Percentiles rank a stretch among this genome's conserved stretches.
phyloP scores from a whole-genome alignment of 2,113 vertebrate species.

The Haplochromis burtoni region DNA sequence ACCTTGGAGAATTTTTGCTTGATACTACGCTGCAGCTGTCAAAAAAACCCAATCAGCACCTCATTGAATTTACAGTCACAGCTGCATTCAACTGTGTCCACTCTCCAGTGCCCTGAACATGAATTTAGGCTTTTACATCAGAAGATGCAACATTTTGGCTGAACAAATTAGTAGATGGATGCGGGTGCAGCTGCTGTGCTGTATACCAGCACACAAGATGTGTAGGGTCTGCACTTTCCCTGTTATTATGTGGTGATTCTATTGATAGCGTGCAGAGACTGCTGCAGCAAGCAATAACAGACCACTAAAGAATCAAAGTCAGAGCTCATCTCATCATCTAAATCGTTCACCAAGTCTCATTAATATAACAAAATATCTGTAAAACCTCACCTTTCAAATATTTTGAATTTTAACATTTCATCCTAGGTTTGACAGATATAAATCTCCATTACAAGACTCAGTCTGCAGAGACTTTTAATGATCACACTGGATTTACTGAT shows the following conservation, averaged over 20 bases:
- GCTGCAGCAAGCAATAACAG: neutral
- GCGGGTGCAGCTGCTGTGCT: neutral
- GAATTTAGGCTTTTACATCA: neutral
- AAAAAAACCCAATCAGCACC: neutral
- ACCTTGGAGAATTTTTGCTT: neutral
- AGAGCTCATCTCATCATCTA: neutral
- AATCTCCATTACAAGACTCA: neutral
- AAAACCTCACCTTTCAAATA: neutral
- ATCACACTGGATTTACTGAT: neutral
- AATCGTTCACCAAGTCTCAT: slow-evolving; percentile 21
- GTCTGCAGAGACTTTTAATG: neutral
- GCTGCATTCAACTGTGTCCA: neutral
- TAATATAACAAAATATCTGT: neutral
- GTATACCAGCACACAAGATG: neutral
- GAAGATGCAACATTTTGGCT: neutral
- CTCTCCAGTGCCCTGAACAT: neutral
- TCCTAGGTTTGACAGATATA: neutral
- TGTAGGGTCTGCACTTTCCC: neutral
- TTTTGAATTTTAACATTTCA: neutral
- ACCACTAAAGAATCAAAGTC: slow-evolving; percentile 18
- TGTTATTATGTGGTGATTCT: neutral
- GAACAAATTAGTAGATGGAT: neutral
- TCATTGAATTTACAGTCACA: neutral
- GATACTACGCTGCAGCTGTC: neutral
- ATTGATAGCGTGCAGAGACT: neutral